Evolutionary conservation across 2,888 invertebrate genomes (phyloP), one percentile per base, ranked within the genome.

Genomic region (Sepioteuthis lessoniana): DNA sequence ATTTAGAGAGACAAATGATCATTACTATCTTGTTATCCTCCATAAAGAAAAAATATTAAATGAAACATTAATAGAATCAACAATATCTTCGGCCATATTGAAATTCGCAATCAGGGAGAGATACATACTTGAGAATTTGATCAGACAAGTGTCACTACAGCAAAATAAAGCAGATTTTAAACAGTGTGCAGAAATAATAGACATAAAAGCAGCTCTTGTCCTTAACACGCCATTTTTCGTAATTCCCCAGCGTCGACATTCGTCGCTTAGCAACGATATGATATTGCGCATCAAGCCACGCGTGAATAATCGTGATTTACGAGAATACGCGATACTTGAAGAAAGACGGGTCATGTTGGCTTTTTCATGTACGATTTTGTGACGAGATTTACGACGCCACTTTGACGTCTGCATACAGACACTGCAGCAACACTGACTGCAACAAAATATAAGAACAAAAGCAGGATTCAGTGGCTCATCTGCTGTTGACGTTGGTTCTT

Each of bases 201-300:
- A 76, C n/a, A 35, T 76, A 76, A 76, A 76, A 76, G 13, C n/a
- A 10, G 13, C 16, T n/a, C n/a, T 76, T 76, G n/a, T 76, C 76
- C 13, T 5, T 76, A n/a, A 76, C n/a, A 76, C n/a, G n/a, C 76
- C n/a, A 76, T 76, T 76, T 60, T 76, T 55, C n/a, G 76, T 76
- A n/a, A 76, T 76, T 76, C n/a, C 76, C n/a, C 8, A 76, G 76
- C n/a, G n/a, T 76, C 76, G n/a, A 76, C n/a, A 13, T 76, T 19
- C n/a, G 76, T 76, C n/a, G 76, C 76, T 76, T n/a, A n/a, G 76
- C 76, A n/a, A 76, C 76, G 76, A n/a, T n/a, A 76, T n/a, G 76
- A 76, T 76, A 76, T 76, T 76, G n/a, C 76, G 76, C 76, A 16
- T 76, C n/a, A 76, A 76, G 76, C n/a, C 76, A 76, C 76, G 76